Evolutionary conservation across 2,113 vertebrate species (phyloP).

Genomic region (Phalacrocorax aristotelis): DNA sequence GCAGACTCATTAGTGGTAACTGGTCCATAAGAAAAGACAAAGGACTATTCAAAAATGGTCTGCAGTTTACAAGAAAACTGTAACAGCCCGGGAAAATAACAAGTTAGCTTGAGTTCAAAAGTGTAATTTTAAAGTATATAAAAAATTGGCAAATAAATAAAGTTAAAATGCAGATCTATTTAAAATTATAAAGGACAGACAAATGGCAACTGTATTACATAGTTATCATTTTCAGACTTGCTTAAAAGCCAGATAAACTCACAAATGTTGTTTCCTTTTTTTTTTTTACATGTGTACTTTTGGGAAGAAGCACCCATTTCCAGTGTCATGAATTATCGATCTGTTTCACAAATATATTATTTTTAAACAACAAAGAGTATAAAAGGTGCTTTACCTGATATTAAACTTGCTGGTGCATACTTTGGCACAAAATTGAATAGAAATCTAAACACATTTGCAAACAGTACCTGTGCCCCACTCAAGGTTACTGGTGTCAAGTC

Average conservation of each 20-base stretch:
- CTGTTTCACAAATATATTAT: slow-evolving; percentile 77
- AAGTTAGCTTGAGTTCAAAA: slow-evolving; percentile 67
- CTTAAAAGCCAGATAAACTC: slow-evolving; percentile 55
- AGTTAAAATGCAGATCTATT: slow-evolving; percentile 72
- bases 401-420: slow-evolving; percentile 48
- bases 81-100: slow-evolving; percentile 59
- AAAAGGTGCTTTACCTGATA: slow-evolving; percentile 72
- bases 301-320: slow-evolving; percentile 74
- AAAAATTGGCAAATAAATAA: slow-evolving; percentile 81
- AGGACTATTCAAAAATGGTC: slow-evolving; percentile 49
- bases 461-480: background rate
- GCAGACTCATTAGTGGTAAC: slow-evolving; percentile 65
- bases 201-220: slow-evolving; percentile 30
- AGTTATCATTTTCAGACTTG: slow-evolving; percentile 44
- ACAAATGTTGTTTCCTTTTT: background rate
- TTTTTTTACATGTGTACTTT: slow-evolving; percentile 50
- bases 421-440: slow-evolving; percentile 50
- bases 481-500: background rate
- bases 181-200: slow-evolving; percentile 62
- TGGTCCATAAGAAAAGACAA: slow-evolving; percentile 68
- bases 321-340: slow-evolving; percentile 72
- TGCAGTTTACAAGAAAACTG: slow-evolving; percentile 60
- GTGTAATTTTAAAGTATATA: slow-evolving; percentile 62
- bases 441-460: background rate
- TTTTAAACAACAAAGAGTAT: slow-evolving; percentile 71